Base-by-base conservation (phyloP, 2,113 vertebrate species). In the crab-eating macaque (Macaca fascicularis) region DNA sequence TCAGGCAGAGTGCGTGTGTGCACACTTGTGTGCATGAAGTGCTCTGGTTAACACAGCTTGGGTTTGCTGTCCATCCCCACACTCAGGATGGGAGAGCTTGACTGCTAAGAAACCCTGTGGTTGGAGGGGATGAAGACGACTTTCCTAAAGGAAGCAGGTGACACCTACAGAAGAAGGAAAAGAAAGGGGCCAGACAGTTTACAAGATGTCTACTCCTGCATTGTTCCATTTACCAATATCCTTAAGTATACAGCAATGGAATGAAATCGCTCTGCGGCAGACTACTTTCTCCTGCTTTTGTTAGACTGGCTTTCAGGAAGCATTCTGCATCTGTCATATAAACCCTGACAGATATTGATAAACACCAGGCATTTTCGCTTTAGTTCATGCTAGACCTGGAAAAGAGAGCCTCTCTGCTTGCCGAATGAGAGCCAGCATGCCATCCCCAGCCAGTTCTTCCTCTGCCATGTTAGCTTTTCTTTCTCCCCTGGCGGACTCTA, bases 401-500 rank as follows among this genome's bases (percentile, higher is more conserved):
- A 87, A 96, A 81, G 81, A 50, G 3, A 3, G 43, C 40, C 27
- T 32, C 59, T 67, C 55, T 43, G 25, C n/a, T 72, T 40, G 6
- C 0, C 1, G 2, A 11, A 4, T 12, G 43, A 76, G 27, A 80
- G 10, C 52, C 23, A 6, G 19, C 3, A 13, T 48, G 13, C 48
- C 74, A 0, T 0, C 25, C 75, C 22, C 1, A 0, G 0, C 76
- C 22, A 55, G 40, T 16, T 23, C 35, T 22, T 23, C 32, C 27
- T 83, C 14, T 30, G 25, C 30, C 48, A 50, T 1, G 1, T 38
- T 43, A 38, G 32, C 23, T 80, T 45, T 64, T 50, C 57, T 55
- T 35, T 67, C 45, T 76, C 64, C 6, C 13, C 55, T 40, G 23
- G 52, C 17, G 14, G 3, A 59, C 72, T 64, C 55, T 6, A 22